A percentile compares a stretch with the other conserved stretches of the same genome.
Conservation (phyloP, 1,140 invertebrate species). For the Gonioctena quinquepunctata region DNA sequence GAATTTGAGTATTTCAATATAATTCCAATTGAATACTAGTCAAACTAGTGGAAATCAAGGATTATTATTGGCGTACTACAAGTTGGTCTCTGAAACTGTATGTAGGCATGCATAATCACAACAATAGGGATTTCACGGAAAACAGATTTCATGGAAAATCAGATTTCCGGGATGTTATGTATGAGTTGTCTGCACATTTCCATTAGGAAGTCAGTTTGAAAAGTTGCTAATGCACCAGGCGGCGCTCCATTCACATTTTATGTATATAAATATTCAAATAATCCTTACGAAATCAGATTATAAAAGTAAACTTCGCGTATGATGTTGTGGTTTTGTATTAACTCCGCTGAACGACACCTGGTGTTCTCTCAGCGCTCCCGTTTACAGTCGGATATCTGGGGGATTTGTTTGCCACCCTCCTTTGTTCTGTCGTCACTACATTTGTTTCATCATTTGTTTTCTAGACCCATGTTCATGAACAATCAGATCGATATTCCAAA, state of each 20-base stretch:
- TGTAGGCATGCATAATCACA: too few species aligned
- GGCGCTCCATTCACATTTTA: slow-evolving; percentile 40
- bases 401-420: too few species aligned
- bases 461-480: too few species aligned
- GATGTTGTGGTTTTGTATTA: slow-evolving; percentile 52
- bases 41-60: too few species aligned
- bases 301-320: slow-evolving; percentile 49
- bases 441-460: too few species aligned
- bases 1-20: too few species aligned
- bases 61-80: too few species aligned
- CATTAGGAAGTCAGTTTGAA: slow-evolving; percentile 35
- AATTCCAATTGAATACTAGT: too few species aligned
- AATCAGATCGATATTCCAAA: too few species aligned
- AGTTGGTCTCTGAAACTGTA: too few species aligned
- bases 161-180: slow-evolving; percentile 10
- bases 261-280: slow-evolving; percentile 53
- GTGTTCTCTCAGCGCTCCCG: slow-evolving; percentile 40
- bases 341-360: slow-evolving; percentile 41
- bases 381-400: not conserved
- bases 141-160: not conserved
- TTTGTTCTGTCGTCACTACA: too few species aligned
- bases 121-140: too few species aligned
- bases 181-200: slow-evolving; percentile 27
- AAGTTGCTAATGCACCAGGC: slow-evolving; percentile 42
- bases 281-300: slow-evolving; percentile 49